Base-by-base conservation (phyloP, 1,140 invertebrate genomes). In the Procambarus virginalis region DNA sequence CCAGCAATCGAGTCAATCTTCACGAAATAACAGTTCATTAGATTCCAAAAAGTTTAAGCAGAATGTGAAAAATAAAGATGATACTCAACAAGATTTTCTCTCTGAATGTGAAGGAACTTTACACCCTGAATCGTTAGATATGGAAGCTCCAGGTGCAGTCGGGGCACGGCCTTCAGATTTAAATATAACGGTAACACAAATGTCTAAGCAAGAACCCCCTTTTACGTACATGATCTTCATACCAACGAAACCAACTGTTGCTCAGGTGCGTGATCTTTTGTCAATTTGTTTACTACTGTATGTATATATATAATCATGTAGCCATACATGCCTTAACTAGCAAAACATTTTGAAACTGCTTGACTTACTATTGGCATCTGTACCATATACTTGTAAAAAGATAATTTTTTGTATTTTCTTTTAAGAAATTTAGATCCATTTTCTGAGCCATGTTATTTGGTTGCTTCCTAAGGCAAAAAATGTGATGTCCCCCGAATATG, bases 141-240 rank as follows among this genome's bases (percentile, higher is more conserved):
- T 34, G 2, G n/a, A 73, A 34, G 34, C 68, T 34, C 5, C n/a
- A 8, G 8, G 68, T 9, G 20, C 8, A 8, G 8, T 34, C 3
- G 34, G 2, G 5, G 5, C 68, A 3, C 34, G 6, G 8, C 10
- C 68, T 73, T 73, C 22, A 34, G 5, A 34, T 2, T 73, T 6
- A 34, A 73, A 34, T 3, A 5, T 73, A 5, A 34, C 5, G 4
- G 2, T 80, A 55, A 49, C 17, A 55, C 14, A 80, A n/a, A 80
- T 14, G 4, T 6, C n/a, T 14, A 80, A 89, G 48, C 34, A 51
- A 14, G 60, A 68, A 20, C 76, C 77, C 64, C 86, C 86, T 64
- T 68, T 89, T 78, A 89, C 77, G 2, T 89, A 89, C 46, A n/a
- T 89, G n/a, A 34, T 60, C 60, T 73, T 82, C 46, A n/a, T 82